Evolutionary conservation across 1,140 invertebrate species (phyloP), one percentile per base, ranked within the genome.

Genomic region (Drosophila obscura): DNA sequence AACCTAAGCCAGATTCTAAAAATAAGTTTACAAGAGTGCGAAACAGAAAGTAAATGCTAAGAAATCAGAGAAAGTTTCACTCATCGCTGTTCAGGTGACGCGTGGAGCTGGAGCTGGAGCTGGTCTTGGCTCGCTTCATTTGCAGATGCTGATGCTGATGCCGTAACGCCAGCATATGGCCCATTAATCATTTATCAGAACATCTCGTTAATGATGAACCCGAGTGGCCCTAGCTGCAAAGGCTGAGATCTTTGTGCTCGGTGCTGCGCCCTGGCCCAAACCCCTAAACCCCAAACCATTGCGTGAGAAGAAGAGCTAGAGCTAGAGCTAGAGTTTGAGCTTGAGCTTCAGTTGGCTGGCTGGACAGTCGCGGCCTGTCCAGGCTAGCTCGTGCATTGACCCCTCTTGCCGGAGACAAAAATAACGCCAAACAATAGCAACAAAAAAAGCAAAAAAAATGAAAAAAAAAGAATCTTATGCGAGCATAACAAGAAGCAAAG

Each of bases 41-140:
- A 87, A 85, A 87, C 82, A 82, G 82, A 85, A 85, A 85, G 82
- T 85, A 87, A 85, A 85, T 85, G 78, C 74, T 87, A 87, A 24
- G 22, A 24, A 81, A 82, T 77, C 82, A 62, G 82, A 76, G 82
- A 85, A 85, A 85, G 82, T 85, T 77, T 60, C 48, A 28, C 41
- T 43, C 56, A 66, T 66, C 56, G 13, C 46, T 64, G 53, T 50
- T 71, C 58, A 50, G 35, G 26, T 59, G 43, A 11, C 44, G 49
- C 26, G 55, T n/a, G 26, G 26, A 4, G 26, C 26, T 28, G 26
- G 5, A n/a, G 2, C 31, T 35, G 31, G 8, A 16, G 35, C 50
- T 64, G 39, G 44, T 8, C 26, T 19, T 19, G 45, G 26, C 35
- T 39, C 39, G 53, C 46, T 75, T 75, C 60, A 82, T 83, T 83